Conservation (phyloP, 1,140 invertebrate genomes). For the Drosophila navojoa region DNA sequence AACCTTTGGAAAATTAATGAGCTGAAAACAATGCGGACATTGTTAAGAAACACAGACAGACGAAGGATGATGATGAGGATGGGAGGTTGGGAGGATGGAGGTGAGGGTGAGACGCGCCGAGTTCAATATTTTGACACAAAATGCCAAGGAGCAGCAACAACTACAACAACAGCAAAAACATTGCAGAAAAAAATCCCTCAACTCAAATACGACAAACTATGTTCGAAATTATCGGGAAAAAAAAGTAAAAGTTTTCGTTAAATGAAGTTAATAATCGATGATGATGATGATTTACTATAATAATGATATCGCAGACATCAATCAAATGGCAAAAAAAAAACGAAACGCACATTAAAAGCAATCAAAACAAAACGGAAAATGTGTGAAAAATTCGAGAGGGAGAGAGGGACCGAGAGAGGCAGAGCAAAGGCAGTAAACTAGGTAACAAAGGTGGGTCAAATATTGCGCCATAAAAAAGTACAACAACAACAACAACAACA, state of each 20-base stretch:
- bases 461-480: constrained; percentile 52
- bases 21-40: constrained; percentile 75
- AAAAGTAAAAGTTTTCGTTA: constrained; percentile 50
- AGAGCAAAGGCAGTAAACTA: constrained; percentile 3
- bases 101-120: neutral
- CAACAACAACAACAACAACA: constrained; percentile 8
- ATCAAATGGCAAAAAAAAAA: constrained; percentile 45
- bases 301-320: constrained; percentile 44
- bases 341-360: constrained; percentile 51
- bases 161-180: constrained; percentile 11
- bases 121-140: constrained; percentile 58
- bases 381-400: constrained; percentile 17
- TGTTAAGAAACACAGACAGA: constrained; percentile 39
- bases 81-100: neutral
- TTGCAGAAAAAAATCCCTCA: constrained; percentile 35
- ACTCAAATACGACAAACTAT: constrained; percentile 15
- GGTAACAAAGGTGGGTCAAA: constrained; percentile 47
- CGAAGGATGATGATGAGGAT: constrained; percentile 5
- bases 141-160: constrained; percentile 42
- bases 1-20: constrained; percentile 73
- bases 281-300: constrained; percentile 26
- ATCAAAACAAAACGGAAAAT: constrained; percentile 54
- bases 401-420: neutral
- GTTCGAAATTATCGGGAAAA: constrained; percentile 28
- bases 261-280: constrained; percentile 28